phyloP scores from a whole-genome alignment of 2,113 vertebrate genomes.

The Euleptes europaea region DNA sequence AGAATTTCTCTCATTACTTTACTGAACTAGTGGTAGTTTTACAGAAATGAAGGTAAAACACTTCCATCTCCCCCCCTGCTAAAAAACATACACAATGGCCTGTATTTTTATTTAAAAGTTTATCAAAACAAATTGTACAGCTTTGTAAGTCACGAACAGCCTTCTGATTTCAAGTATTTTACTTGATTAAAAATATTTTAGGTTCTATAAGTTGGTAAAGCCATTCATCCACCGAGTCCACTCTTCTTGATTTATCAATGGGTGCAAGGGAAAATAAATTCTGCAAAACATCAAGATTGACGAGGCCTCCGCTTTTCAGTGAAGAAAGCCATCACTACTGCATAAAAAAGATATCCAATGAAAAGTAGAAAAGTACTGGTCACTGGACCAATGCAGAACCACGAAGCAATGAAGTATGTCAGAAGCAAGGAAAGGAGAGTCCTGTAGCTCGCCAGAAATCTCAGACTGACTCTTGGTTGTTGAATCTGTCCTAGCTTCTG shows the following conservation, averaged over 20 bases:
- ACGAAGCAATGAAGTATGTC: conserved; percentile 76
- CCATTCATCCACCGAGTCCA: conserved; percentile 17
- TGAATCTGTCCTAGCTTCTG: not conserved
- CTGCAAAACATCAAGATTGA: conserved; percentile 62
- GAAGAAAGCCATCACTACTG: conserved; percentile 76
- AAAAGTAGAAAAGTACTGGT: conserved; percentile 79
- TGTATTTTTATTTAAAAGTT: conserved; percentile 7
- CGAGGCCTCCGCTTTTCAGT: conserved; percentile 80
- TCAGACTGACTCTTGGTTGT: conserved; percentile 84
- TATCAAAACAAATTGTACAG: conserved; percentile 52
- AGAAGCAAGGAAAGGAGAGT: conserved; percentile 79
- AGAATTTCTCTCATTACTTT: no score
- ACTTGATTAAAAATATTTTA: conserved; percentile 47
- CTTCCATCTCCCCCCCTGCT: not conserved
- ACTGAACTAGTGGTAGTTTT: not conserved
- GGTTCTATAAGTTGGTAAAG: conserved; percentile 14
- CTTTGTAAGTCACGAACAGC: not conserved
- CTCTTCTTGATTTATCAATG: conserved; percentile 7
- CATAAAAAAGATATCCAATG: conserved; percentile 75
- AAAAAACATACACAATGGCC: not conserved
- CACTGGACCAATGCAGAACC: conserved; percentile 78
- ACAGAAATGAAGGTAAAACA: not conserved
- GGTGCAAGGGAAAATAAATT: conserved; percentile 18
- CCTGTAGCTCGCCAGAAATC: conserved; percentile 89
- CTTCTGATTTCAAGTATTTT: conserved; percentile 36